phyloP scores from a whole-genome alignment of 1,140 invertebrate species.

The Arctopsyche grandis region DNA sequence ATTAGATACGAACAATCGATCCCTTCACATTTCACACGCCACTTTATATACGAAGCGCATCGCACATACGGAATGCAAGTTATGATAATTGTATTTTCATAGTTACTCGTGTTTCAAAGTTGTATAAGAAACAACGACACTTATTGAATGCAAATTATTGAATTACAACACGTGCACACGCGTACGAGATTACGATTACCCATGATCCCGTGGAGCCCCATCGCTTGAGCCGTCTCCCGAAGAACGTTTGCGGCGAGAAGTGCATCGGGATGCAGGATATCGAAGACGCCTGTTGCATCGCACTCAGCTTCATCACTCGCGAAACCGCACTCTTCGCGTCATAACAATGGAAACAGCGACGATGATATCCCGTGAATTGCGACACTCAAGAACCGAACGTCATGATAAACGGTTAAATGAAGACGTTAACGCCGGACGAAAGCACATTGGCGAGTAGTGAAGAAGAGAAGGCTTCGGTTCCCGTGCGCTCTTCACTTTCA shows the following conservation, averaged over 20 bases:
- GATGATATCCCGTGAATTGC: not conserved
- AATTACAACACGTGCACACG: not conserved
- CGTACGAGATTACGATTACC: conserved; percentile 62
- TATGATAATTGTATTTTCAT: not conserved
- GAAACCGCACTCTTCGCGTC: not conserved
- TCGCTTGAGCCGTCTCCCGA: conserved; percentile 71
- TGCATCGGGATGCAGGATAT: conserved; percentile 63
- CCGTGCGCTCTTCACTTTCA: conserved; percentile 24
- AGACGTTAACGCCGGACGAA: not conserved
- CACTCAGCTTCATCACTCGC: conserved; percentile 47
- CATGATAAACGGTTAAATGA: not conserved
- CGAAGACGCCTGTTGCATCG: conserved; percentile 65
- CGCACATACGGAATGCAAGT: not conserved
- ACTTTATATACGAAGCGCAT: not conserved
- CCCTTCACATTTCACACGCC: not conserved
- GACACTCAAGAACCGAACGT: not conserved
- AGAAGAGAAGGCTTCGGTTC: not conserved
- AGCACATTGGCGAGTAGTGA: not conserved
- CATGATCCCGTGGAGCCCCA: conserved; percentile 78
- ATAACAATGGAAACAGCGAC: not conserved
- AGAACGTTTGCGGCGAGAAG: conserved; percentile 58
- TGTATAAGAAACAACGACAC: not conserved
- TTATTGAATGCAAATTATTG: not conserved
- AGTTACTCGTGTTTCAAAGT: not conserved
- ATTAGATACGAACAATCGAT: not conserved